These are phyloP conservation scores for Cyphomyrmex costatus DNA, from an alignment of 1,140 invertebrate species.

Conservation along the genomic window DNA sequence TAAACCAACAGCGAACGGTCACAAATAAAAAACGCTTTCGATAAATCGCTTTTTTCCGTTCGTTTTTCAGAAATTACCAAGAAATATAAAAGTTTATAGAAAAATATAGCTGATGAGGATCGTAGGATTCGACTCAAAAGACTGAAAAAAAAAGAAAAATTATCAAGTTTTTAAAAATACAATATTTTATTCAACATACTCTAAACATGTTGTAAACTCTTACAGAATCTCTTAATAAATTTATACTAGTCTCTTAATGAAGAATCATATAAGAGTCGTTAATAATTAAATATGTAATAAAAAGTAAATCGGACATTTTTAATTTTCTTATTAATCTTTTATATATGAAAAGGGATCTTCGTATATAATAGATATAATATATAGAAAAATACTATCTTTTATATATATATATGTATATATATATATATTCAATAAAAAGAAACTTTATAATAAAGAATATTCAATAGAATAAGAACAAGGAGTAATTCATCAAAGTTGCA, in stretches of 20 bases:
- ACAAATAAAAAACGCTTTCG: background rate
- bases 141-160: background rate
- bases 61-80: background rate
- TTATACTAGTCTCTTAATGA: constrained; percentile 24
- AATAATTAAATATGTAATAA: background rate
- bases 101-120: background rate
- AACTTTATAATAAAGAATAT: background rate
- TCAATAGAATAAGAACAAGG: constrained; percentile 4
- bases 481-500: background rate
- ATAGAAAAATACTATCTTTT: background rate
- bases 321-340: background rate
- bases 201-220: constrained; percentile 36
- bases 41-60: background rate
- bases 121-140: background rate
- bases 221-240: constrained; percentile 23
- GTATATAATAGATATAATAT: background rate
- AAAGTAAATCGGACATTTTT: background rate
- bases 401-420: too few species aligned
- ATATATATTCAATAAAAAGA: background rate
- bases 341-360: background rate
- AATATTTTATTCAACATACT: constrained; percentile 77
- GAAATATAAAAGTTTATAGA: too few species aligned
- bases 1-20: too few species aligned
- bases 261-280: background rate
- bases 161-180: constrained; percentile 70